Percentiles rank a stretch among this genome's conserved stretches.
Evolutionary conservation across 2,113 vertebrate genomes (phyloP).

Genomic region (Nestor notabilis): DNA sequence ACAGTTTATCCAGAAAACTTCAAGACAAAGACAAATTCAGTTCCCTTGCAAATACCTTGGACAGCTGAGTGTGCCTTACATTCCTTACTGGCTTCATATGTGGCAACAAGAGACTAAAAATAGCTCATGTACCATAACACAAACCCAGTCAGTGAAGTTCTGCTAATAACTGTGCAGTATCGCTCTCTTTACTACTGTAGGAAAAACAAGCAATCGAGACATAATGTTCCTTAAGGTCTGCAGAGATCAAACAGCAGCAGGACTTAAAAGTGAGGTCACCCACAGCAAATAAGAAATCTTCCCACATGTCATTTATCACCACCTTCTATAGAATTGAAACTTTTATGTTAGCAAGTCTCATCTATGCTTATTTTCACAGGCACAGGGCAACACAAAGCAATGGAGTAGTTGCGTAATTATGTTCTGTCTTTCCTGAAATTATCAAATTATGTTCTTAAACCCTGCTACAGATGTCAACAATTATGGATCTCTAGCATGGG

Average conservation of each 20-base stretch:
- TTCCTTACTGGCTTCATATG: background rate
- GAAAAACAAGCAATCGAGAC: background rate
- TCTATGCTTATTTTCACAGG: background rate
- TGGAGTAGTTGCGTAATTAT: background rate
- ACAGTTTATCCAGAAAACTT: background rate
- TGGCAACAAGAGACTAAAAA: conserved; percentile 11
- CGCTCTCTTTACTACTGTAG: background rate
- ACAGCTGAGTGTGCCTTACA: conserved; percentile 6
- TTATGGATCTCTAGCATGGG: background rate
- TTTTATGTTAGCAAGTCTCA: background rate
- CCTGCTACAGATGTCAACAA: background rate
- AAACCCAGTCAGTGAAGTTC: background rate
- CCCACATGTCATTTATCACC: background rate
- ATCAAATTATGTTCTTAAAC: background rate
- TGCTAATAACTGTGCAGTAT: background rate
- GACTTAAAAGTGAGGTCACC: background rate
- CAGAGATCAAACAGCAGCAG: background rate
- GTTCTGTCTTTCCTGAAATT: background rate
- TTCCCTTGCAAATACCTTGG: background rate
- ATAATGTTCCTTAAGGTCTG: background rate
- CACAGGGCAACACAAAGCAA: background rate
- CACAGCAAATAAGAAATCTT: background rate
- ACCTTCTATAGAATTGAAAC: background rate
- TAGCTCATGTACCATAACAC: background rate
- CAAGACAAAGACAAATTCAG: background rate